Base-by-base conservation (phyloP, 1,140 invertebrate genomes). In the Probaryconus sp. region DNA sequence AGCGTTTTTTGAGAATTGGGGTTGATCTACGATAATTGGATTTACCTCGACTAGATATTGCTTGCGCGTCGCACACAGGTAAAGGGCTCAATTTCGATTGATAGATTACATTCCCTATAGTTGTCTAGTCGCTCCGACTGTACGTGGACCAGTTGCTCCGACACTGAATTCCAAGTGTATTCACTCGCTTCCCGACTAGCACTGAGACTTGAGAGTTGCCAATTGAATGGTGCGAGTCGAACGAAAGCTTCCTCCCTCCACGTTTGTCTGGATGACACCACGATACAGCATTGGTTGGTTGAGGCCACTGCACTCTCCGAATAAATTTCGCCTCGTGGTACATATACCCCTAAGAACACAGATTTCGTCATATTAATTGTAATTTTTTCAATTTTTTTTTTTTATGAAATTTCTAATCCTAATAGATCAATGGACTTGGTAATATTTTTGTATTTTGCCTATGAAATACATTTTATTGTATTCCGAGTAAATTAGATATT, bases 111-210 rank as follows among this genome's bases (percentile, higher is more conserved):
- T 87, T 85, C 82, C 84, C 83, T 72, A 73, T 56, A 14, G 42
- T 6, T 71, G 38, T 70, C 47, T 68, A 63, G 50, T 71, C 67
- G 67, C 31, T 56, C 20, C 56, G 60, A 14, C 17, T 33, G 37
- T 68, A 40, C 58, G 73, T 81, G 84, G 84, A 85, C 84, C 81
- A 85, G 82, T 84, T 81, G 81, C 85, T 85, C 84, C 83, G 83
- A 86, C 79, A 81, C 85, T 82, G 81, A 83, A 85, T 78, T 84
- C 81, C 83, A 79, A 79, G 77, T 78, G 64, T 53, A 50, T 64
- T 48, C 55, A 76, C 63, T 78, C 53, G 75, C 42, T 50, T 71
- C 56, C 37, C 64, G 51, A 80, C 80, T 76, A 76, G 18, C 77
- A 73, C 45, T 50, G 60, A 63, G 10, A 24, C 37, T 16, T 37